Percentiles rank a stretch among this genome's conserved stretches.
Conservation (phyloP, 2,797 vertebrate genomes). For the Eulemur rubriventer region DNA sequence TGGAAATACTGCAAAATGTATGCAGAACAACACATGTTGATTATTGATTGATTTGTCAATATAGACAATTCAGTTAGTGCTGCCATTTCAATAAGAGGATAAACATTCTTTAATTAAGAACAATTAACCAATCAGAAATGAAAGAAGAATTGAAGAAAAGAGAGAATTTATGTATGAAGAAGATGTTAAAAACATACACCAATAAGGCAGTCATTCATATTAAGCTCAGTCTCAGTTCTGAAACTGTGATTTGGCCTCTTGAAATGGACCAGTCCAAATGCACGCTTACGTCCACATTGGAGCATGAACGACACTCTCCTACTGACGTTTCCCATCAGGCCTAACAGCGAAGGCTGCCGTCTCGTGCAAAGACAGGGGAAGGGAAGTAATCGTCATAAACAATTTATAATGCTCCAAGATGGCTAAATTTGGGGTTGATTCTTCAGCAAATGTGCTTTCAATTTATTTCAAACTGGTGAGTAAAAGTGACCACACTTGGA, state of each 20-base stretch:
- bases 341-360: background rate
- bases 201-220: background rate
- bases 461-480: constrained; percentile 38
- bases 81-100: background rate
- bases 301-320: background rate
- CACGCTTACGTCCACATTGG: background rate
- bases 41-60: background rate
- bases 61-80: background rate
- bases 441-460: constrained; percentile 36
- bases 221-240: background rate
- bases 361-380: background rate
- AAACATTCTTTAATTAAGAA: constrained; percentile 6
- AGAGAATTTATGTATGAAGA: background rate
- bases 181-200: constrained; percentile 18
- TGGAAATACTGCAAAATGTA: background rate
- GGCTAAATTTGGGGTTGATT: background rate
- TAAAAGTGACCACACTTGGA: background rate
- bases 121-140: background rate
- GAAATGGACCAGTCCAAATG: background rate
- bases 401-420: constrained; percentile 13
- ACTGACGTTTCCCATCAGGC: background rate
- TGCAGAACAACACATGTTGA: background rate
- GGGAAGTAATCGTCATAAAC: constrained; percentile 4
- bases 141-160: background rate
- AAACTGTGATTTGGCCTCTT: constrained; percentile 30